Conservation (phyloP, 53 echinoderm and acorn worm genomes). For the Luidia sarsii region DNA sequence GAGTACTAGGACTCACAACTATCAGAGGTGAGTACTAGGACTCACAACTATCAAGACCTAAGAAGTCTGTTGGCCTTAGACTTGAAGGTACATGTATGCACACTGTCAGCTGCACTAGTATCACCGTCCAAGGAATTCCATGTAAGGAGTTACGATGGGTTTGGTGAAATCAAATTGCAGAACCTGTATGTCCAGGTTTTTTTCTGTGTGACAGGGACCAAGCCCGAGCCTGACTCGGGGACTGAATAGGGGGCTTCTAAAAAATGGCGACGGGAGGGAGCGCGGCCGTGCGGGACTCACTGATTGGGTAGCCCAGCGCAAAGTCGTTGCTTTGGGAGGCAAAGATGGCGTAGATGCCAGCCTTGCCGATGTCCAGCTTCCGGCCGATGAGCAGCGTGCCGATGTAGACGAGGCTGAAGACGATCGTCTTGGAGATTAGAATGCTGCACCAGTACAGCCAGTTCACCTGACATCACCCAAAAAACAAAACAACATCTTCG, state of each 20-base stretch:
- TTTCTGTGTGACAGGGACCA: too few species aligned
- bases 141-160: too few species aligned
- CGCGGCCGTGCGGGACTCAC: conserved; percentile 73
- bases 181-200: too few species aligned
- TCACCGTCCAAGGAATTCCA: too few species aligned
- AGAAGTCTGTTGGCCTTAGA: too few species aligned
- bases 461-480: conserved; percentile 43
- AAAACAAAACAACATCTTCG: neutral
- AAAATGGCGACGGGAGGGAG: too few species aligned
- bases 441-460: conserved; percentile 81
- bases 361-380: conserved; percentile 56
- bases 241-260: neutral
- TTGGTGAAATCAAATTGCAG: too few species aligned
- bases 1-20: too few species aligned
- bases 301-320: conserved; percentile 90
- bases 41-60: too few species aligned
- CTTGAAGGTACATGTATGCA: too few species aligned
- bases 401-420: conserved; percentile 71
- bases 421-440: conserved; percentile 69
- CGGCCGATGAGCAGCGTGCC: conserved; percentile 61
- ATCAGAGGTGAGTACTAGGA: too few species aligned
- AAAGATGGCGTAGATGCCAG: conserved; percentile 79
- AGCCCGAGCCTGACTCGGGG: neutral
- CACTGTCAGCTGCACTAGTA: too few species aligned
- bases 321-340: conserved; percentile 94